Evolutionary conservation across 1,140 invertebrate genomes (phyloP), one percentile per base, ranked within the genome.

Genomic region (Oryctes rhinoceros): DNA sequence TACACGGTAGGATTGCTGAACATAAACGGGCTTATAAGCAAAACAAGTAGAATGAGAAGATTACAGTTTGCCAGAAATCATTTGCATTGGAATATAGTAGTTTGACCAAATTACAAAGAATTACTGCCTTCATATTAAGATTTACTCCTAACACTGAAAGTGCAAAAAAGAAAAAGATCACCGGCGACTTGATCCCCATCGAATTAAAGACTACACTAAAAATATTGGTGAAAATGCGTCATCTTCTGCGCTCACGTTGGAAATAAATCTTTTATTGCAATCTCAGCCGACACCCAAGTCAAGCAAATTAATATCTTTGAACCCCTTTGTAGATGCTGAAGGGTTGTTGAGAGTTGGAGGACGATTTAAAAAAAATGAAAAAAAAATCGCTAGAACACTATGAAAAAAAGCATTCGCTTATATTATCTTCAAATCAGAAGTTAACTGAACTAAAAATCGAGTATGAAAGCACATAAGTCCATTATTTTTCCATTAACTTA

Each of bases 281-380:
- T 37, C 30, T 11, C 11, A 24, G 9, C 47, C 47, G 49, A 18
- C 62, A 5, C 9, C 39, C 4, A 5, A 44, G 11, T 18, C 39
- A 5, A 59, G 30, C 20, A 37, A 37, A 4, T 18, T 78, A 59
- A 15, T 78, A 24, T 49, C 47, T 3, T 78, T 78, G 1, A 78
- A 78, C 47, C 77, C 77, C 15, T 78, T 78, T 30, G 18, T 59
- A 78, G 77, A 78, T 20, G 5, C n/a, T 49, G 77, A 78, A 9
- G 77, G 77, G 4, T 53, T 78, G 18, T 78, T 78, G 24, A 49
- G 77, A 53, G 77, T 78, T 35, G 77, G 77, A n/a, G 77, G 77
- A 65, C 10, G 77, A 59, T 30, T 59, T 18, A 59, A 20, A 24
- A n/a, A n/a, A n/a, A n/a, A n/a, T n/a, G n/a, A n/a, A n/a, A n/a